Conservation (phyloP, 2,888 invertebrate species). For the Sesia bembeciformis region DNA sequence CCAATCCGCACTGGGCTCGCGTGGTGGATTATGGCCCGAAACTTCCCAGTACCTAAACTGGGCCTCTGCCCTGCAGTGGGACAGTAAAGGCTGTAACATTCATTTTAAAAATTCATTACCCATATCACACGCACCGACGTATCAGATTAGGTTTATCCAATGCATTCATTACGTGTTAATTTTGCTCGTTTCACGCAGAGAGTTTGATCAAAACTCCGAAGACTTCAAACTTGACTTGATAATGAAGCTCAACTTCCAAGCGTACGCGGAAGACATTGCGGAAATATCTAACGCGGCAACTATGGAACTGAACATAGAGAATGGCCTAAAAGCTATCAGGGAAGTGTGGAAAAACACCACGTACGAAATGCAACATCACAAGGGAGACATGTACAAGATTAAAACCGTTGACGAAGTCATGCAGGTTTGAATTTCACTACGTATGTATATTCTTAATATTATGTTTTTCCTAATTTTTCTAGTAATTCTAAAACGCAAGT, state of each 20-base stretch:
- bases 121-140: too few relatives aligned
- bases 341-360: conserved; percentile 82
- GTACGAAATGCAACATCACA: conserved; percentile 83
- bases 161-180: too few relatives aligned
- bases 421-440: conserved; percentile 47
- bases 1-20: too few relatives aligned
- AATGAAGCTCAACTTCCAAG: conserved; percentile 86
- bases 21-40: too few relatives aligned
- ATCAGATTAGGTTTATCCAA: too few relatives aligned
- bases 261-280: conserved; percentile 85
- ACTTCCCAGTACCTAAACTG: too few relatives aligned
- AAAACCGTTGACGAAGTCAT: conserved; percentile 86
- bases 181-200: conserved; percentile 37
- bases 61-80: too few relatives aligned
- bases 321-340: conserved; percentile 81
- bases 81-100: too few relatives aligned
- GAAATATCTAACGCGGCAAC: conserved; percentile 91
- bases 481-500: too few relatives aligned
- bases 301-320: conserved; percentile 91
- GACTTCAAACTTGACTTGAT: conserved; percentile 88
- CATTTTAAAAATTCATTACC: too few relatives aligned
- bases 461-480: too few relatives aligned
- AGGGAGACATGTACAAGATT: conserved; percentile 79
- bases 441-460: not conserved
- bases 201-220: conserved; percentile 85